A percentile compares a stretch with the other conserved stretches of the same genome.
phyloP scores from a whole-genome alignment of 1,140 invertebrate species.

The Physella acuta region DNA sequence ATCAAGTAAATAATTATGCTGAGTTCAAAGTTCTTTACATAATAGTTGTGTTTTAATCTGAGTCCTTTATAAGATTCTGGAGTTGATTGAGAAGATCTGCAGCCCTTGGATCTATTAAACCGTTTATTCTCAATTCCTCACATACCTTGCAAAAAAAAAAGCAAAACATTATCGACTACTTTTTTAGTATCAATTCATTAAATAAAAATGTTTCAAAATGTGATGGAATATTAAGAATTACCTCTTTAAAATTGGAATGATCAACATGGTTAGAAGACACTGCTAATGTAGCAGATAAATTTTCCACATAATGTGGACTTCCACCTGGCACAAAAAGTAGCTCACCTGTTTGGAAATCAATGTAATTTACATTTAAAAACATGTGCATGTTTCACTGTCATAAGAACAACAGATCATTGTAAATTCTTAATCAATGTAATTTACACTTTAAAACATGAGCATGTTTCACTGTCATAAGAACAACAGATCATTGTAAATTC shows the following conservation, averaged over 20 bases:
- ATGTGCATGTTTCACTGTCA: neutral
- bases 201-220: neutral
- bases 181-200: neutral
- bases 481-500: neutral
- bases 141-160: conserved; percentile 27
- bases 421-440: neutral
- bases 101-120: conserved; percentile 39
- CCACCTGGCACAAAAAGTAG: conserved; percentile 52
- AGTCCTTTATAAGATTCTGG: conserved; percentile 7
- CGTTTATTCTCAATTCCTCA: conserved; percentile 42
- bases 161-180: neutral
- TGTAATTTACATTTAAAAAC: neutral
- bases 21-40: no score
- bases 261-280: conserved; percentile 55
- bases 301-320: conserved; percentile 50
- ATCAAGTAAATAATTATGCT: no score
- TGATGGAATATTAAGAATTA: neutral
- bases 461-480: neutral
- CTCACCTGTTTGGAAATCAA: conserved; percentile 37
- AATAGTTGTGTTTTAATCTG: no score
- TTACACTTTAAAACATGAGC: neutral
- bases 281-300: conserved; percentile 45
- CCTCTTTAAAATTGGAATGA: conserved; percentile 38
- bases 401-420: neutral
- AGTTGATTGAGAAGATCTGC: conserved; percentile 43